These are phyloP conservation scores for Microctonus aethiopoides DNA, from an alignment of 2,888 invertebrate genomes.

Conservation along the genomic window DNA sequence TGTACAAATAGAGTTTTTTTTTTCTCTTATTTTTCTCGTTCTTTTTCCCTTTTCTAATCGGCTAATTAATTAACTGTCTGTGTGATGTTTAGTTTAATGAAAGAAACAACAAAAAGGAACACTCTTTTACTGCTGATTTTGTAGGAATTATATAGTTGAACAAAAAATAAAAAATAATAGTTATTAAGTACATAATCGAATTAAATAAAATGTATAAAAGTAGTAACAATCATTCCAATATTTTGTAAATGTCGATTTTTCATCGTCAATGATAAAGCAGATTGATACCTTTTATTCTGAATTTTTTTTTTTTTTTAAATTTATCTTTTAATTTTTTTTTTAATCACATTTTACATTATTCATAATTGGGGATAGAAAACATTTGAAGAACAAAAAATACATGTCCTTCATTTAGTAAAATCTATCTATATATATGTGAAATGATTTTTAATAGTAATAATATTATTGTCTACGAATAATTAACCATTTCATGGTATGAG, in stretches of 20 bases:
- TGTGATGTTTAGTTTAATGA: background rate
- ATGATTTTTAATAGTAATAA: background rate
- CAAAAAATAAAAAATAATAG: background rate
- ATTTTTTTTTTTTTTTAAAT: background rate
- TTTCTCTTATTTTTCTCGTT: too few species aligned
- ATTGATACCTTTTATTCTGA: background rate
- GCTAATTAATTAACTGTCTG: background rate
- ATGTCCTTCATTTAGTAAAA: background rate
- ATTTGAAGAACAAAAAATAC: background rate
- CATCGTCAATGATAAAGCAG: background rate
- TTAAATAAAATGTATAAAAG: background rate
- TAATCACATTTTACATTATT: background rate
- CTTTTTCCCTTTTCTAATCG: background rate
- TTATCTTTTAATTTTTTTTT: background rate
- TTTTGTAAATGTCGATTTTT: background rate
- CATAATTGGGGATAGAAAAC: background rate
- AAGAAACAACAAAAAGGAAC: background rate
- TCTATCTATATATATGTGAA: constrained; percentile 1
- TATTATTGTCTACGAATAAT: constrained; percentile 1
- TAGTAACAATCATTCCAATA: constrained; percentile 1
- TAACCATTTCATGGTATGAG: constrained; percentile 7
- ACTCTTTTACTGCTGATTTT: background rate
- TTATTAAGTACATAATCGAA: background rate
- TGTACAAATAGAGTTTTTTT: constrained; percentile 43
- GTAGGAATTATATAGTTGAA: background rate